Base-by-base conservation (phyloP, 2,888 invertebrate species). In the Exocentrus adspersus region DNA sequence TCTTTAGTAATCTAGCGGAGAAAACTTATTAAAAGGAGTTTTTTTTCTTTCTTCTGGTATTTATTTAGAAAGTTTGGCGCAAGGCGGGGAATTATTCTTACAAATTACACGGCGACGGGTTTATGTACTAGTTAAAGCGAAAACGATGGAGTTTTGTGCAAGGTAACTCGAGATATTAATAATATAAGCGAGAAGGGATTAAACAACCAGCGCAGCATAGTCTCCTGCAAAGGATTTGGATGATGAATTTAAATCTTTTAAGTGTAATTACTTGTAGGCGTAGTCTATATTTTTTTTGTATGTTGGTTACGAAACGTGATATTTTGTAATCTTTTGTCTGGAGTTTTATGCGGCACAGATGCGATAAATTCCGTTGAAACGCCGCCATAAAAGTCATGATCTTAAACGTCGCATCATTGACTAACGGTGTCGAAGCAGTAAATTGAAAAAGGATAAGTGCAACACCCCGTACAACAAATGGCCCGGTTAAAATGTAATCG, bases 21-120 rank as follows among this genome's bases (percentile, higher is more conserved):
- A 41, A 46, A 46, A 46, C 30, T 57, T 46, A 57, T 46, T 45
- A 57, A 57, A 57, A 14, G 30, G 21, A 58, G 56, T 2, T 52
- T 58, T 58, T 21, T 48, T 57, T 32, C 41, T 50, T 16, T 30
- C 14, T 24, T 43, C 10, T 14, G 48, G 46, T 58, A 48, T 58
- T 58, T 58, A 58, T 58, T 41, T 48, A 41, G 32, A 58, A 58
- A 58, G 32, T 48, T 58, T 37, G 14, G 37, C n/a, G 37, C 12
- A 6, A 37, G 14, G 37, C 6, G 37, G 37, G 12, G 12, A 37
- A 37, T 37, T 37, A 37, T 12, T 37, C 37, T 37, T 37, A 37
- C n/a, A n/a, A 37, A 37, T 9, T 37, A 37, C 37, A 5, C n/a
- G 12, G 37, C 14, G 37, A 37, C 37, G 37, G 2, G 5, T 37